Evolutionary conservation across 2,113 vertebrate genomes (phyloP).

Genomic region (Prolemur simus): DNA sequence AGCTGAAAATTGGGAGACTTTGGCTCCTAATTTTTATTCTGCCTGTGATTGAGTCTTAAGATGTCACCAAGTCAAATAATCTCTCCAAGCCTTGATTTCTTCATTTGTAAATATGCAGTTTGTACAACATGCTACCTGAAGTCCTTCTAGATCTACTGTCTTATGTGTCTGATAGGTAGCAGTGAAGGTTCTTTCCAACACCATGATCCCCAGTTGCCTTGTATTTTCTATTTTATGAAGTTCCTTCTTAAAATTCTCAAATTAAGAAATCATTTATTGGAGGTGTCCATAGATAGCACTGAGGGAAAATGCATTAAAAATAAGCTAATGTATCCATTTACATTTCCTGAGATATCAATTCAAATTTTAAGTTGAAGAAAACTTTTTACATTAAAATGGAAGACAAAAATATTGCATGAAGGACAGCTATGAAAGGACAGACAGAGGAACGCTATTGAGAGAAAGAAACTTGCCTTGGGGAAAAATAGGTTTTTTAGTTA

Average conservation of each 20-base stretch:
- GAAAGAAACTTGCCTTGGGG: neutral
- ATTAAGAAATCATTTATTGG: neutral
- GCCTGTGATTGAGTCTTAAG: neutral
- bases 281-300: neutral
- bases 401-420: neutral
- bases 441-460: neutral
- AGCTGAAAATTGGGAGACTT: neutral
- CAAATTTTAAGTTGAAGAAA: constrained; percentile 26
- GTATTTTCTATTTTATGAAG: constrained; percentile 8
- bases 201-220: neutral
- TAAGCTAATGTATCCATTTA: neutral
- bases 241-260: neutral
- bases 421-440: neutral
- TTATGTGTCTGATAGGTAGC: neutral
- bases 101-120: neutral
- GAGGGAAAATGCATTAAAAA: neutral
- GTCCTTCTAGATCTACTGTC: neutral
- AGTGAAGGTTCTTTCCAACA: neutral
- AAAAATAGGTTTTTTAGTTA: neutral
- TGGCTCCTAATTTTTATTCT: constrained; percentile 13
- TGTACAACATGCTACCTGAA: neutral
- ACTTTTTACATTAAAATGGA: neutral
- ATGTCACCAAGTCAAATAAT: neutral
- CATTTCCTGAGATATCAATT: neutral
- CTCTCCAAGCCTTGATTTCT: neutral